Percentiles rank a stretch among this genome's conserved stretches.
phyloP scores from a whole-genome alignment of 2,113 vertebrate species.

The Uria aalge region DNA sequence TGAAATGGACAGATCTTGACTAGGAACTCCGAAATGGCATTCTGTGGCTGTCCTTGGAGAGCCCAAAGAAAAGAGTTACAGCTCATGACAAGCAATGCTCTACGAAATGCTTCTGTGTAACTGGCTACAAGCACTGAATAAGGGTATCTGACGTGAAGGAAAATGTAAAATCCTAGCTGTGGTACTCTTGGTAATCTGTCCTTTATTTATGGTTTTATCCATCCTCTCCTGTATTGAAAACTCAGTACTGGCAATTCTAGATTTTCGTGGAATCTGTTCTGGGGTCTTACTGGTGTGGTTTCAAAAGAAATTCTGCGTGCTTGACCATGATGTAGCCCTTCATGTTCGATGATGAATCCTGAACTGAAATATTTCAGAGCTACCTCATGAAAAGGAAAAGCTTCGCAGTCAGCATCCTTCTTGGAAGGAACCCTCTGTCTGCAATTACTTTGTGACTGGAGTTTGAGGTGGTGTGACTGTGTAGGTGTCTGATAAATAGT shows the following conservation, averaged over 20 bases:
- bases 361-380: neutral
- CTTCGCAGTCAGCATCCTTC: neutral
- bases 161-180: neutral
- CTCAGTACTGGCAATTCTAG: neutral
- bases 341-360: neutral
- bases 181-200: neutral
- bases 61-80: neutral
- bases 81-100: neutral
- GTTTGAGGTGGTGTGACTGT: neutral
- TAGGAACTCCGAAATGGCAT: neutral
- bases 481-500: slow-evolving; percentile 20
- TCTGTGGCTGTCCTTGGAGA: neutral
- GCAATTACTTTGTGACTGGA: neutral
- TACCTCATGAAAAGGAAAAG: neutral
- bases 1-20: neutral
- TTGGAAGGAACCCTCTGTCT: neutral
- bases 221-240: neutral
- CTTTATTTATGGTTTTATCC: neutral
- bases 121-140: neutral
- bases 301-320: neutral
- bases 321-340: neutral
- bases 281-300: neutral
- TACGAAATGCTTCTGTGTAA: neutral
- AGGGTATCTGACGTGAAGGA: neutral
- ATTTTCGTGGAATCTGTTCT: neutral